Evolutionary conservation across 2,797 vertebrate species (phyloP), one percentile per base, ranked within the genome.

Genomic region (Scyliorhinus canicula): DNA sequence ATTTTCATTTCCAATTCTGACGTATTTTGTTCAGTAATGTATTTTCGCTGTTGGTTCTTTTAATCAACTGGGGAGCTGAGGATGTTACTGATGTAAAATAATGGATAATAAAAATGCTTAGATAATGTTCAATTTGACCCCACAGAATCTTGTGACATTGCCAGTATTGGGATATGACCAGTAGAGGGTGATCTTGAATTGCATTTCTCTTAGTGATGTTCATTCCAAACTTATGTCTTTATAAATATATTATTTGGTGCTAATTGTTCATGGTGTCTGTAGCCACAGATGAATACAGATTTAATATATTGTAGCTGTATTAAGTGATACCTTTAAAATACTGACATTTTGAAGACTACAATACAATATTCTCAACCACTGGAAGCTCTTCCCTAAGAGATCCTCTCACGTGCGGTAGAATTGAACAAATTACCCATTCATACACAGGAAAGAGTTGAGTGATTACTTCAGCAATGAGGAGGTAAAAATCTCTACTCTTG

Each of bases 171-270:
- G n/a, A 8, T 24, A 65, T 40, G 57, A 12, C 88, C 88, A 91
- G 44, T 65, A 91, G 88, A 65, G 88, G 88, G 88, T n/a, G 24
- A 91, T 91, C 57, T 91, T 65, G 88, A 65, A 63, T 91, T 65
- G 88, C 8, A 26, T 44, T 91, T 65, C 24, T 91, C 35, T 26
- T 47, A 21, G 3, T 91, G 31, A 21, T 63, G 57, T 9, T 9
- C 40, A 63, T 91, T 91, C n/a, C 24, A 57, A n/a, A 47, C 21
- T 9, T 9, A 12, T n/a, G 14, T 57, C 19, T 88, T 57, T 57
- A 35, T 50, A 50, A 85, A 74, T 21, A 84, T 9, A 84, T 26
- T 24, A 24, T 21, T 24, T 26, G n/a, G 8, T 88, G 57, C 31
- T 31, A 44, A 40, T 40, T 79, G 40, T 82, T 82, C 40, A 82